Evolutionary conservation across 2,797 vertebrate species (phyloP), one percentile per base, ranked within the genome.

Genomic region (Propithecus deckenii): DNA sequence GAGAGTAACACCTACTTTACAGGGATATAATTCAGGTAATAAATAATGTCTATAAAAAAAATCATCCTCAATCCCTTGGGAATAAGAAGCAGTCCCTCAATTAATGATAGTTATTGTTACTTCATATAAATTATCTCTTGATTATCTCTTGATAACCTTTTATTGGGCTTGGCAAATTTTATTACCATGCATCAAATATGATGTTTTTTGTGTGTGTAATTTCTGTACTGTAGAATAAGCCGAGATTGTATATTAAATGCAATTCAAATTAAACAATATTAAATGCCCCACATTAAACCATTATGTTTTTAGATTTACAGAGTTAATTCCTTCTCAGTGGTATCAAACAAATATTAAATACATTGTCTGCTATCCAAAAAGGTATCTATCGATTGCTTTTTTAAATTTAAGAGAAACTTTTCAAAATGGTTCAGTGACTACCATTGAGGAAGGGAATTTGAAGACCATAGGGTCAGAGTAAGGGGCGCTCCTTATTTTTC

Each of bases 1-100:
- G 65, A 69, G 2, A 65, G 30, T 48, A 32, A 18, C 12, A 85
- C 30, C 38, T 81, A n/a, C 55, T 50, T 91, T 50, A 46, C 10
- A 93, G 28, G 46, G n/a, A 65, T 84, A 20, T 17, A 79, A 52
- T 17, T 2, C 41, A 87, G 22, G 2, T 52, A 92, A 25, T 71
- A 96, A 76, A 86, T 59, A 48, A 78, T 46, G 35, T 61, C 48
- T 57, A 69, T 50, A 92, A 92, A 91, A 69, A 41, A 38, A 38
- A 38, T 32, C 25, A 4, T 57, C 65, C 32, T 72, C 13, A 30
- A 30, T 48, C 43, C 12, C 50, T 86, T 41, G 95, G 18, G 32
- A 0, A 30, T 11, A 79, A 22, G 20, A 52, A 81, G 81, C n/a
- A 86, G 14, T 55, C 11, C 50, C n/a, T 86, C 23, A 72, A 50